Percentiles rank a stretch among this genome's conserved stretches.
Conservation (phyloP, 30 jellyfish, hydroid and myxozoan species). For the Turritopsis rubra region DNA sequence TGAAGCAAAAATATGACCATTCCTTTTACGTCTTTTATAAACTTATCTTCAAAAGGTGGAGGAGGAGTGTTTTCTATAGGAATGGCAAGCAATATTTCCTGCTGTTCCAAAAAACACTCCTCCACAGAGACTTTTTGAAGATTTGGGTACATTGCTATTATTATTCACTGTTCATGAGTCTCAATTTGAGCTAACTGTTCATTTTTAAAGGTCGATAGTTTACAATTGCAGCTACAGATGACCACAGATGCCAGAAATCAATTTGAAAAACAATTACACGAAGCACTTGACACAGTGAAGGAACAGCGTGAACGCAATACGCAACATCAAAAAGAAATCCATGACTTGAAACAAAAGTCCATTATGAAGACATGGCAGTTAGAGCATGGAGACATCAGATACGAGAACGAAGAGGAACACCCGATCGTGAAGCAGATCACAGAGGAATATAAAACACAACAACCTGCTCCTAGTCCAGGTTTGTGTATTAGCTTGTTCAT, state of each 20-base stretch:
- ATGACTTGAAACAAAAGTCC: slow-evolving; percentile 77
- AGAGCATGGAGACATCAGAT: slow-evolving; percentile 60
- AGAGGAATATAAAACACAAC: slow-evolving; percentile 65
- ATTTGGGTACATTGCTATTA: too few relatives aligned
- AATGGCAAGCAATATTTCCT: too few relatives aligned
- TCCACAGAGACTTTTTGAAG: too few relatives aligned
- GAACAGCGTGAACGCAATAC: slow-evolving; percentile 83
- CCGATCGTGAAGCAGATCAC: slow-evolving; percentile 76
- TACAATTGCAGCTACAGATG: slow-evolving; percentile 87
- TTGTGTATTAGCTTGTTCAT: too few relatives aligned
- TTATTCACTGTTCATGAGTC: background rate
- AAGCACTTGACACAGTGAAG: slow-evolving; percentile 74
- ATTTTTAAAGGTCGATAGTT: slow-evolving; percentile 39
- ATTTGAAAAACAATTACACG: slow-evolving; percentile 80
- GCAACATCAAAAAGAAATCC: slow-evolving; percentile 66
- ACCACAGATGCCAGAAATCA: slow-evolving; percentile 68
- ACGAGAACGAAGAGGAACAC: slow-evolving; percentile 64
- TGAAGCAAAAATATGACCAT: too few relatives aligned
- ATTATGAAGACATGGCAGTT: slow-evolving; percentile 64
- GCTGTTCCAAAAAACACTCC: too few relatives aligned
- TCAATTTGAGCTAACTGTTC: too few relatives aligned
- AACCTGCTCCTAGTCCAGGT: slow-evolving; percentile 59
- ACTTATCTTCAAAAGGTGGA: too few relatives aligned
- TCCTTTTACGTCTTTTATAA: too few relatives aligned
- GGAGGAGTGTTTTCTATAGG: too few relatives aligned